A percentile compares a stretch with the other conserved stretches of the same genome.
phyloP scores from a whole-genome alignment of 2,113 vertebrate species.

The Rostratula benghalensis region DNA sequence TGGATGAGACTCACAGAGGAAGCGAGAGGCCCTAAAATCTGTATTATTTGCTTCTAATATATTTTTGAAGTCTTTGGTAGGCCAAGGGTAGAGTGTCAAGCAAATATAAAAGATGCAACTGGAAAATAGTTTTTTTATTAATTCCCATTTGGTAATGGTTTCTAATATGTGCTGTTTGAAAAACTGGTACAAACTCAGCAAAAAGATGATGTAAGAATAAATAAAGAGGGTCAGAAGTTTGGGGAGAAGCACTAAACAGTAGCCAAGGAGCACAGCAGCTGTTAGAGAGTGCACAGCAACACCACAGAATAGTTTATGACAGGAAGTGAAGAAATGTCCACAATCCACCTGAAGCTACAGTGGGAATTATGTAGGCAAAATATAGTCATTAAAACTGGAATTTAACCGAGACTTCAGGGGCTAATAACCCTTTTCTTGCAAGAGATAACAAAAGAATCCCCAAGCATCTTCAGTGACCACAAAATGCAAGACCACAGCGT shows the following conservation, averaged over 20 bases:
- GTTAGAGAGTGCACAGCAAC: neutral
- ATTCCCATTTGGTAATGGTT: neutral
- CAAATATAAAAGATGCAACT: neutral
- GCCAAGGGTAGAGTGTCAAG: neutral
- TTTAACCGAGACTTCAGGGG: conserved; percentile 48
- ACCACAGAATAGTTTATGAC: conserved; percentile 38
- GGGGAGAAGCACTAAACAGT: conserved; percentile 29
- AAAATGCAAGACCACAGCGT: conserved; percentile 30
- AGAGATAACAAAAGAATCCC: conserved; percentile 38
- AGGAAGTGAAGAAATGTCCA: conserved; percentile 57
- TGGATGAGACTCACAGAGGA: neutral
- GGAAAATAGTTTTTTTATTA: neutral
- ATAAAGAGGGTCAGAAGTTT: conserved; percentile 60
- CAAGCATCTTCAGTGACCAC: conserved; percentile 43
- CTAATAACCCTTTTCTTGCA: conserved; percentile 59
- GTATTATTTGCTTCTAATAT: neutral
- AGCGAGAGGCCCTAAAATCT: neutral
- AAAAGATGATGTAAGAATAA: conserved; percentile 34
- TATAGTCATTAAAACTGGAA: conserved; percentile 60
- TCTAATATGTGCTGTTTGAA: neutral
- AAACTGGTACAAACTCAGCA: neutral
- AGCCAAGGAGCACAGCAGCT: conserved; percentile 39
- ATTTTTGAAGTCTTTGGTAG: neutral
- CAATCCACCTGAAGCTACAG: conserved; percentile 58
- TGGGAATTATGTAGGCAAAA: conserved; percentile 48